Conservation (phyloP, 2,888 invertebrate genomes). For the Arctia plantaginis region DNA sequence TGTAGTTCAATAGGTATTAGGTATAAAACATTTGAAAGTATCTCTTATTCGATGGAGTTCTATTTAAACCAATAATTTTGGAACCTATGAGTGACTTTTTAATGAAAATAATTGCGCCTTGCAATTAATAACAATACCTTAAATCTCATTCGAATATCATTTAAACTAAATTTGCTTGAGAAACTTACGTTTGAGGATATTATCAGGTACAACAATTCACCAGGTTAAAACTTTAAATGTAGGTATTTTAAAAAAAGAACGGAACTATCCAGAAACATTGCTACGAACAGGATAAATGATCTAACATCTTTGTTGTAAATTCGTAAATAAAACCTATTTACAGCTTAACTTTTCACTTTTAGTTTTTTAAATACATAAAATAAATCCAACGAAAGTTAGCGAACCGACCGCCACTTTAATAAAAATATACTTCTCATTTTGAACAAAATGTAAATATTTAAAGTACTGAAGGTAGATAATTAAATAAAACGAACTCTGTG, state of each 20-base stretch:
- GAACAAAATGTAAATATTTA: not conserved
- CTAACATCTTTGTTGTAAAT: not conserved
- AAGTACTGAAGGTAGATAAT: too few relatives aligned
- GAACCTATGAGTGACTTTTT: not conserved
- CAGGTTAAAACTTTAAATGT: not conserved
- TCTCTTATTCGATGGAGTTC: not conserved
- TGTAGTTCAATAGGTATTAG: not conserved
- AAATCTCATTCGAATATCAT: not conserved
- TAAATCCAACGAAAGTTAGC: not conserved
- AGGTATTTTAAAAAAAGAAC: not conserved
- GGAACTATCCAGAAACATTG: not conserved
- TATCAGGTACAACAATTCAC: not conserved
- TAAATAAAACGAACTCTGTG: not conserved
- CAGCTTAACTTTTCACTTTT: not conserved
- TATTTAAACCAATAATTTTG: not conserved
- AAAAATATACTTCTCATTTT: not conserved
- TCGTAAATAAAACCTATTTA: not conserved
- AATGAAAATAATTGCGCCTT: not conserved
- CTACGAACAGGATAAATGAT: not conserved
- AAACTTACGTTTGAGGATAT: not conserved
- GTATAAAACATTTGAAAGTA: not conserved
- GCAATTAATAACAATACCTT: not conserved
- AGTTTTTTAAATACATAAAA: not conserved
- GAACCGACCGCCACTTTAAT: not conserved
- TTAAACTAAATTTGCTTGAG: not conserved